Conservation (phyloP, 2,888 invertebrate species). For the Limnephilus marmoratus region DNA sequence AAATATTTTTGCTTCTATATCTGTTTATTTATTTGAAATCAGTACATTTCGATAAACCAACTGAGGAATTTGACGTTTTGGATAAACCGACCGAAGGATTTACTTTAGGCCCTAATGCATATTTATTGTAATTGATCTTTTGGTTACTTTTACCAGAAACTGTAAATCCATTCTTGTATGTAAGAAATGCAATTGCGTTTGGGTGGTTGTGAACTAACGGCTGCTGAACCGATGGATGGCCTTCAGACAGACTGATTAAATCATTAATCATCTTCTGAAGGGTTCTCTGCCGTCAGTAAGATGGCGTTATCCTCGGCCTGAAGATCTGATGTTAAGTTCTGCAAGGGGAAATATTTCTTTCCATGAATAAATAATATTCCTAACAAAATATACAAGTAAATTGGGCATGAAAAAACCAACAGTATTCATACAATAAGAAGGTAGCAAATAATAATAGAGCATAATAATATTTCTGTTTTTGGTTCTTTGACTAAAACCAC, state of each 20-base stretch:
- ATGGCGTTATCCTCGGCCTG: slow-evolving; percentile 76
- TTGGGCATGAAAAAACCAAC: neutral
- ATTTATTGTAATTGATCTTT: neutral
- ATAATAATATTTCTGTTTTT: too few relatives aligned
- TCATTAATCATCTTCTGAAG: slow-evolving; percentile 71
- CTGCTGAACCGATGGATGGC: neutral
- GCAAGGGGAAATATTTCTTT: slow-evolving; percentile 68
- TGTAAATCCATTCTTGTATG: neutral
- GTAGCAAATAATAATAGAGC: too few relatives aligned
- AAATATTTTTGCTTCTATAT: neutral
- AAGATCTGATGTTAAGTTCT: slow-evolving; percentile 74
- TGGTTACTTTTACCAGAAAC: neutral
- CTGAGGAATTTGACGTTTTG: neutral
- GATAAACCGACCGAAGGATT: neutral
- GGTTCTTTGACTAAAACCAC: too few relatives aligned
- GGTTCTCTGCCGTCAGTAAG: slow-evolving; percentile 75
- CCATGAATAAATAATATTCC: neutral
- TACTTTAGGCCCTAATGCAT: neutral
- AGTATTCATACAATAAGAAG: neutral
- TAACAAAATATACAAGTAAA: neutral
- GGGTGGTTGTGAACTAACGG: neutral
- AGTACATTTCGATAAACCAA: neutral
- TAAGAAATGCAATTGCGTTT: neutral
- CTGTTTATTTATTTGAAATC: neutral
- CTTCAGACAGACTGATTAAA: neutral